Evolutionary conservation across 2,888 invertebrate genomes (phyloP), one percentile per base, ranked within the genome.

Genomic region (Cataglyphis livida): DNA sequence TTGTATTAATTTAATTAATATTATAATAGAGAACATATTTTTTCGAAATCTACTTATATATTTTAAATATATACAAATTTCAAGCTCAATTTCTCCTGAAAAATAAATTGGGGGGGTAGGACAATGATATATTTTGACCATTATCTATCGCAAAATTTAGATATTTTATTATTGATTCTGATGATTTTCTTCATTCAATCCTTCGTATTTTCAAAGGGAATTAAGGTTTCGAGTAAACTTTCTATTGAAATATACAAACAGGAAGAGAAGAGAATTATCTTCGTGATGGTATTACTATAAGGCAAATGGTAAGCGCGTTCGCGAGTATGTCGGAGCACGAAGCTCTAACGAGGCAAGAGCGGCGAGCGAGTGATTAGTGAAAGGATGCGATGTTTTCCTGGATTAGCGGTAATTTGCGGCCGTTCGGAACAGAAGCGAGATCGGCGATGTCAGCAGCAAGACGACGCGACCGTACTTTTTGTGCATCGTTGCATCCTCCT

Each of bases 321-420:
- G 75, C 75, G 38, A 66, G 75, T 76, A 54, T 66, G 68, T 74
- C 73, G 65, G 62, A 28, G 74, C 59, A 18, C 59, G 51, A 68
- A 18, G 79, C 81, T 83, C 86, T 86, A 84, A 88, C 84, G 78
- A 90, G 84, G 84, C 83, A 81, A 84, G 74, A 54, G 64, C 65
- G 76, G 57, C 74, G 59, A 41, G 65, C 73, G 62, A 54, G 61
- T 81, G 84, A 88, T 89, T 90, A 90, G 89, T 89, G 84, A 83
- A 88, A 81, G 87, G 81, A 79, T 85, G 90, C 83, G 88, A 89
- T 87, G 81, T 90, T 85, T 76, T 87, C 65, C 78, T 83, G 57
- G 59, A 84, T 89, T 89, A 90, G 86, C 88, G 54, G 76, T 41
- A 75, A 62, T 83, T 84, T 78, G 66, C 38, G 41, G 71, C 48